Evolutionary conservation across 2,113 vertebrate genomes (phyloP).

Genomic region (Hystrix cristata): DNA sequence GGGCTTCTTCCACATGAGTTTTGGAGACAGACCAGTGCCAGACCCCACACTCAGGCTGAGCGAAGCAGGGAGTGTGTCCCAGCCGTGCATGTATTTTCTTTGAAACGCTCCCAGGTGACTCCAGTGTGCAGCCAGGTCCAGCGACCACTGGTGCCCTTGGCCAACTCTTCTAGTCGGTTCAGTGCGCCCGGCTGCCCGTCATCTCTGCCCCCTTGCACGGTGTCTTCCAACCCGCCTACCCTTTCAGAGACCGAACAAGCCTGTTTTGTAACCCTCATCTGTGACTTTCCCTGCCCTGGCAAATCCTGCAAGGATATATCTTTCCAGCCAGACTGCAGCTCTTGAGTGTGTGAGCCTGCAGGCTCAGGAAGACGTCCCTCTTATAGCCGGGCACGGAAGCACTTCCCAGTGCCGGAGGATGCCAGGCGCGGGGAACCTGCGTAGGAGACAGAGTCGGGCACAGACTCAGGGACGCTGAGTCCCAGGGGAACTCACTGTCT

Average conservation of each 20-base stretch:
- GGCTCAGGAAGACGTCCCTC: background rate
- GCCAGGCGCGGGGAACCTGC: background rate
- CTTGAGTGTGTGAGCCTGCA: background rate
- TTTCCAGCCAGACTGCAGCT: background rate
- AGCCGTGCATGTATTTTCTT: background rate
- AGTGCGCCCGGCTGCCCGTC: background rate
- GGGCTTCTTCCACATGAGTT: background rate
- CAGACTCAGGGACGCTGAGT: background rate
- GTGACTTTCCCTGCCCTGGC: background rate
- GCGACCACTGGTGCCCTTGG: accelerated
- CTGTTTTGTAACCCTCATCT: background rate
- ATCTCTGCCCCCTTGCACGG: background rate
- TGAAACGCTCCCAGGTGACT: background rate
- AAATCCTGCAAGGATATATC: background rate
- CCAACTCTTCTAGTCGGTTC: background rate
- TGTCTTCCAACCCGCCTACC: background rate
- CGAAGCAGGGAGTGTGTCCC: background rate
- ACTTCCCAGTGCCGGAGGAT: background rate
- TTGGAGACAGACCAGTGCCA: background rate
- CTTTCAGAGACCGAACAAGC: background rate
- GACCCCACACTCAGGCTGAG: background rate
- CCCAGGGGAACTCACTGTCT: background rate
- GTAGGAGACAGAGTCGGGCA: no score
- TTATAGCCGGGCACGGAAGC: background rate
- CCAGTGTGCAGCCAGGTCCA: background rate